A percentile compares a stretch with the other conserved stretches of the same genome.
Conservation (phyloP, 2,888 invertebrate species). For the Dryadula phaetusa region DNA sequence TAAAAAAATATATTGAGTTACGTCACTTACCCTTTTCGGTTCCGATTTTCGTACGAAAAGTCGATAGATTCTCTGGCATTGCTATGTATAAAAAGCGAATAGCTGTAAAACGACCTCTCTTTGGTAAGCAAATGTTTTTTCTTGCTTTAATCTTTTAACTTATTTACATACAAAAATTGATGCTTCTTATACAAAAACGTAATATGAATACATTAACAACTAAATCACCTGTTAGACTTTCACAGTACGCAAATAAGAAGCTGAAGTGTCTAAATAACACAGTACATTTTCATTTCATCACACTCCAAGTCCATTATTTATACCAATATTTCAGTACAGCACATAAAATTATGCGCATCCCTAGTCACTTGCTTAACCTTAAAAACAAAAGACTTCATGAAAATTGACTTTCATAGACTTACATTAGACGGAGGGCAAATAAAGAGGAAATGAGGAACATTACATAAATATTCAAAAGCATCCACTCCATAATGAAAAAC, state of each 20-base stretch:
- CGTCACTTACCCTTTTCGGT: too few species aligned
- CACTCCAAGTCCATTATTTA: conserved; percentile 17
- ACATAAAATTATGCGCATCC: conserved; percentile 46
- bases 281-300: conserved; percentile 16
- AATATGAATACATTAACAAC: background rate
- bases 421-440: conserved; percentile 43
- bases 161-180: background rate
- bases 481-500: conserved; percentile 67
- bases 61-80: too few species aligned
- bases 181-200: background rate
- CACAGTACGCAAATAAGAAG: background rate
- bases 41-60: too few species aligned
- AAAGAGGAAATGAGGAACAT: conserved; percentile 56
- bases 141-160: too few species aligned
- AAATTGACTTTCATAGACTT: conserved; percentile 54
- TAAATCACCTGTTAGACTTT: background rate
- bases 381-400: conserved; percentile 52
- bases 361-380: conserved; percentile 46
- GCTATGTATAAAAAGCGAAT: too few species aligned
- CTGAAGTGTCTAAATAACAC: background rate
- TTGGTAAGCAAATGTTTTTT: too few species aligned
- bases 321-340: conserved; percentile 25
- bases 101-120: too few species aligned
- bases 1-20: too few species aligned
- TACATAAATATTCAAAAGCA: conserved; percentile 68